Percentiles rank a stretch among this genome's conserved stretches.
phyloP scores from a whole-genome alignment of 1,140 invertebrate species.

The Drosophila tsacasi region DNA sequence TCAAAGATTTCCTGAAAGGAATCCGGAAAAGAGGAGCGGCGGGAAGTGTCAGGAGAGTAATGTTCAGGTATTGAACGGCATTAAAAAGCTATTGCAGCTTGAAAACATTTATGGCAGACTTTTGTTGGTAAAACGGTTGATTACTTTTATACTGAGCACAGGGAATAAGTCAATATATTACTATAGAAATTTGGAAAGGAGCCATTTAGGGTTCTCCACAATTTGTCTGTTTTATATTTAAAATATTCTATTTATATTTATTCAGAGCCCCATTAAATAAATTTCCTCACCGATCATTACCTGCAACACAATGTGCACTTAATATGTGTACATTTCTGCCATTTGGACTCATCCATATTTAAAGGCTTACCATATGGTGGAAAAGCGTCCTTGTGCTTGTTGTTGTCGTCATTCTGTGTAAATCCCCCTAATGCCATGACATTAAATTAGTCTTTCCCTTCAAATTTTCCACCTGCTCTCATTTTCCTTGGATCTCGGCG shows the following conservation, averaged over 20 bases:
- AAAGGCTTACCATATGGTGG: conserved; percentile 40
- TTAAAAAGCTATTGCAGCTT: background rate
- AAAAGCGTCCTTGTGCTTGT: conserved; percentile 20
- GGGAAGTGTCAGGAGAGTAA: background rate
- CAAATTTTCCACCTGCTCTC: conserved; percentile 11
- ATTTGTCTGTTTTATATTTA: too few relatives aligned
- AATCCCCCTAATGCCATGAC: conserved; percentile 57
- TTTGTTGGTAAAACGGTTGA: background rate
- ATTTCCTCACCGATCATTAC: background rate
- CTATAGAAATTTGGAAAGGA: too few relatives aligned
- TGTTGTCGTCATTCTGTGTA: conserved; percentile 46
- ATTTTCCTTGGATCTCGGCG: too few relatives aligned
- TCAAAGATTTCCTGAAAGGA: conserved; percentile 5
- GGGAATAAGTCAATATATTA: background rate
- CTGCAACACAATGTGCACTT: conserved; percentile 1
- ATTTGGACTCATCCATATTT: conserved; percentile 30
- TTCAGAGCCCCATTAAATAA: background rate
- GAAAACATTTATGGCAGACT: background rate
- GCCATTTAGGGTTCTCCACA: too few relatives aligned
- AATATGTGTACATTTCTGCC: conserved; percentile 5
- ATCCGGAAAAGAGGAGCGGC: background rate
- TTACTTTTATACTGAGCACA: background rate
- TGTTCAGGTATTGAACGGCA: conserved; percentile 2
- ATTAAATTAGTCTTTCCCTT: conserved; percentile 59
- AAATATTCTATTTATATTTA: background rate